Evolutionary conservation across 2,888 invertebrate species (phyloP).

Genomic region (Leucania comma): DNA sequence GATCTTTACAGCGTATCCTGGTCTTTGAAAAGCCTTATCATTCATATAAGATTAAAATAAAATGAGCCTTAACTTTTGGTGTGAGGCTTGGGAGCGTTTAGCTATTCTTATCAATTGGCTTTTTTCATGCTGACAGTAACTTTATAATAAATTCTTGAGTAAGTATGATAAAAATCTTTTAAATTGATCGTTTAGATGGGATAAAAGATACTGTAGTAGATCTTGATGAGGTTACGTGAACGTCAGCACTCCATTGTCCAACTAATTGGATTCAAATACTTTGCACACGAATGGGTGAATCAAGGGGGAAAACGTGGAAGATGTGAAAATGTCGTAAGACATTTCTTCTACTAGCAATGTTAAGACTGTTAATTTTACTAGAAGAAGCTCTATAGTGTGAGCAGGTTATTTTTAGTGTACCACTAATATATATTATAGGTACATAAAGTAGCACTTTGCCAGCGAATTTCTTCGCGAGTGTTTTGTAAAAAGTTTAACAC

Average conservation of each 20-base stretch:
- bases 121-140: slow-evolving; percentile 21
- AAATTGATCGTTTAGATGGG: slow-evolving; percentile 28
- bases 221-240: slow-evolving; percentile 11
- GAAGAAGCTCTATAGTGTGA: not conserved
- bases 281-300: slow-evolving; percentile 45
- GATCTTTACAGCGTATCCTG: not conserved
- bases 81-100: not conserved
- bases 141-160: slow-evolving; percentile 4
- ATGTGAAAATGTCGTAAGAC: not conserved
- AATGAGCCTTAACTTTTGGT: not conserved
- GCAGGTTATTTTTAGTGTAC: not conserved
- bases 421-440: no score
- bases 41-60: slow-evolving; percentile 13
- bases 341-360: no score
- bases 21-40: slow-evolving; percentile 24
- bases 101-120: slow-evolving; percentile 27
- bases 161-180: slow-evolving; percentile 17
- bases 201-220: slow-evolving; percentile 9
- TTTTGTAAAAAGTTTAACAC: no score
- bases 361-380: slow-evolving; percentile 18
- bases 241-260: slow-evolving; percentile 28
- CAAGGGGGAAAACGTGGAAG: slow-evolving; percentile 5
- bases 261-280: slow-evolving; percentile 42
- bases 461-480: no score
- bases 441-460: no score